Base-by-base conservation (phyloP, 2,888 invertebrate genomes). In the Homarus gammarus region DNA sequence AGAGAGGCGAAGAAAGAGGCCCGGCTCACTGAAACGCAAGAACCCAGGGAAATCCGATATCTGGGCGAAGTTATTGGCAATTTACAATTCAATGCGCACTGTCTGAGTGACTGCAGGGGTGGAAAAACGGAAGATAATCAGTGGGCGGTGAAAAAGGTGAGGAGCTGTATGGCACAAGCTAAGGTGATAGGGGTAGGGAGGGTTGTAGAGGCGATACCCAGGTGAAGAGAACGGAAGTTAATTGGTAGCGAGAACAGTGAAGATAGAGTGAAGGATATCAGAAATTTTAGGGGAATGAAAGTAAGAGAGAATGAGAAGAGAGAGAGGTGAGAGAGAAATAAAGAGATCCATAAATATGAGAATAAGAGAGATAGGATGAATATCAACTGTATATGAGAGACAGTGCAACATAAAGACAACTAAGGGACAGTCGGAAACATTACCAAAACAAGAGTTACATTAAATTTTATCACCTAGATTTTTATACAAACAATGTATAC, bases 71-170 rank as follows among this genome's bases (percentile, higher is more conserved):
- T 64, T 64, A 64, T 64, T 64, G 64, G 31, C 64, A 64, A 64
- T 64, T 64, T 64, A 27, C 64, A 64, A 64, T 64, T 64, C 64
- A 64, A 64, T 64, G 64, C 31, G 27, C 64, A 64, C 18, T 64
- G 64, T 64, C 27, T 64, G 64, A 64, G 64, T 64, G 64, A 64
- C 64, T 56, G 22, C 8, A 15, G 27, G n/a, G 64, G 31, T 27
- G 31, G 64, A 64, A 64, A 64, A 64, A 56, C 56, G 6, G 18
- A 27, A 27, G 27, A 12, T 22, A n/a, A 27, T 64, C 64, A 64
- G 64, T 27, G 10, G 64, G 31, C n/a, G 22, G 64, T 6, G 22
- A 27, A 27, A 27, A 22, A 56, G 56, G 56, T 56, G 56, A 56
- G 12, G 56, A 18, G 18, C 18, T 5, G 56, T 22, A 5, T 5